Evolutionary conservation across 1,140 invertebrate genomes (phyloP).

Genomic region (Ericerus pela): DNA sequence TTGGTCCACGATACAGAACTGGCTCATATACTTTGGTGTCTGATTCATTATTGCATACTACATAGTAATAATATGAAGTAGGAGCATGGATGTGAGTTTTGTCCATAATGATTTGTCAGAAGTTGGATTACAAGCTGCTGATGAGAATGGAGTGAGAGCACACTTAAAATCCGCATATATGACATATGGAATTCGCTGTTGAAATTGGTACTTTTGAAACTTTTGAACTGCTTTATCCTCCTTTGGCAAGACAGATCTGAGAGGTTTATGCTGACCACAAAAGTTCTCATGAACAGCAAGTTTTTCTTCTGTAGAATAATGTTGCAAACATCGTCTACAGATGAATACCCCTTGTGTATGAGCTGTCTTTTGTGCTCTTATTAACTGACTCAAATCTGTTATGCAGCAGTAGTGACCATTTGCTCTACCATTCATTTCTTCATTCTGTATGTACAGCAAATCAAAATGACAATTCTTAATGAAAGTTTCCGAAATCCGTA

Average conservation of each 20-base stretch:
- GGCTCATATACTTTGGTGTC: no score
- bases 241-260: not conserved
- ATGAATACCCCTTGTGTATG: not conserved
- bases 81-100: not conserved
- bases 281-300: not conserved
- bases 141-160: not conserved
- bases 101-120: not conserved
- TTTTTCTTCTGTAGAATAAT: not conserved
- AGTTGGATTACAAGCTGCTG: not conserved
- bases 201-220: not conserved
- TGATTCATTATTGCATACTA: not conserved
- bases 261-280: not conserved
- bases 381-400: not conserved
- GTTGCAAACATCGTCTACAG: not conserved
- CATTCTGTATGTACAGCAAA: not conserved
- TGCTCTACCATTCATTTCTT: no score
- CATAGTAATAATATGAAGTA: not conserved
- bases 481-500: not conserved
- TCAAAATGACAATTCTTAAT: not conserved
- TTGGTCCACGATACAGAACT: not conserved
- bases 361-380: not conserved
- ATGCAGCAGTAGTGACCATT: not conserved
- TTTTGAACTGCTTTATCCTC: not conserved
- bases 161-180: conserved; percentile 13
- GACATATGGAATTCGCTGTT: not conserved